Evolutionary conservation across 2,888 invertebrate genomes (phyloP).

Genomic region (Harpalus rufipes): DNA sequence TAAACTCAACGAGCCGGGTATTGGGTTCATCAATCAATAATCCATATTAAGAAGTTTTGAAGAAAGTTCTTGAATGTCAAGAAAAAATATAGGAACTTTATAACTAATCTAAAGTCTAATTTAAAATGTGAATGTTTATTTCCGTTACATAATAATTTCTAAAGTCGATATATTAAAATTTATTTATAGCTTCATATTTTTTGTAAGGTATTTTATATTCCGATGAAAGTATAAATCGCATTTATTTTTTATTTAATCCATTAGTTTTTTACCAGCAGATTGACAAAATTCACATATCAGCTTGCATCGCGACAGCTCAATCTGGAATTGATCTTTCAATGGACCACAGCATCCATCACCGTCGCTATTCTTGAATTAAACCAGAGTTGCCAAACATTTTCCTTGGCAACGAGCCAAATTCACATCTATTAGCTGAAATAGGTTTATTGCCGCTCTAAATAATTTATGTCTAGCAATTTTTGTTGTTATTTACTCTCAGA

Average conservation of each 20-base stretch:
- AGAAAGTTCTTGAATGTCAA: neutral
- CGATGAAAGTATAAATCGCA: neutral
- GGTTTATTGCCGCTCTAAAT: slow-evolving; percentile 46
- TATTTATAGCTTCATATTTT: slow-evolving; percentile 3
- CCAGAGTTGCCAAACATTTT: slow-evolving; percentile 60
- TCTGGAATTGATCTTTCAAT: slow-evolving; percentile 65
- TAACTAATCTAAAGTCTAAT: neutral
- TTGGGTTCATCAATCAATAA: too few species aligned
- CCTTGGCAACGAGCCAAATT: slow-evolving; percentile 12
- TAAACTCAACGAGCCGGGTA: too few species aligned
- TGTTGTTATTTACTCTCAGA: slow-evolving; percentile 12
- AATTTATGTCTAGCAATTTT: slow-evolving; percentile 16
- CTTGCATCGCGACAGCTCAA: slow-evolving; percentile 54
- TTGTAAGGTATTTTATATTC: neutral
- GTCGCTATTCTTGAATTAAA: slow-evolving; percentile 61
- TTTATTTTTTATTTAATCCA: slow-evolving; percentile 46
- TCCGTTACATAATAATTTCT: slow-evolving; percentile 3
- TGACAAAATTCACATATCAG: slow-evolving; percentile 58
- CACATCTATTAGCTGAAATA: slow-evolving; percentile 44
- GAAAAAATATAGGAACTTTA: neutral
- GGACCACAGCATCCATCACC: slow-evolving; percentile 63
- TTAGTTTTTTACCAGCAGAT: slow-evolving; percentile 58
- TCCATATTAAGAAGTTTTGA: neutral
- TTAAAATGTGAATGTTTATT: neutral
- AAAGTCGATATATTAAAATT: neutral